Evolutionary conservation across 1,140 invertebrate genomes (phyloP).

Genomic region (Branchinecta lindahli): DNA sequence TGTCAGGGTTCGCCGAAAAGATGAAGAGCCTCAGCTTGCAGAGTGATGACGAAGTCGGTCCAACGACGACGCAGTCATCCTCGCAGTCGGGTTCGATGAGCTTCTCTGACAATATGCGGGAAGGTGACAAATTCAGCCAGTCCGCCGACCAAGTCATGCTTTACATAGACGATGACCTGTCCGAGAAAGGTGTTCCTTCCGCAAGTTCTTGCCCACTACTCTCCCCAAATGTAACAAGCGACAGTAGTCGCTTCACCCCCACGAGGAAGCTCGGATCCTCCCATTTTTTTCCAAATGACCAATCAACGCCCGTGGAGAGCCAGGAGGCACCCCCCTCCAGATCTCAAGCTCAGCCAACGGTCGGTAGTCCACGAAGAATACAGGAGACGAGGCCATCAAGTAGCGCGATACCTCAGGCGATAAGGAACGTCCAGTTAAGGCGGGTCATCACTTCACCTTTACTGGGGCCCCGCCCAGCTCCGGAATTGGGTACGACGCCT

Average conservation of each 20-base stretch:
- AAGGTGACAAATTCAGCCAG: background rate
- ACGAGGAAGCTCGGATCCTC: constrained; percentile 17
- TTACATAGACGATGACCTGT: background rate
- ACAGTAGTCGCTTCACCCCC: constrained; percentile 17
- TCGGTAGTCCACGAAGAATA: background rate
- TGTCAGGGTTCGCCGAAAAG: background rate
- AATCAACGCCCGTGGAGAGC: background rate
- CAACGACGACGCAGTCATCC: background rate
- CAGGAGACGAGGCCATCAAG: background rate
- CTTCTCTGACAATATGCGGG: background rate
- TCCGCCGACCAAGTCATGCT: constrained; percentile 7
- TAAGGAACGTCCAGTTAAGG: background rate
- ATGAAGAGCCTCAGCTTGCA: background rate
- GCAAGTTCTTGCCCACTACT: background rate
- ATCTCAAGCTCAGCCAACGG: background rate
- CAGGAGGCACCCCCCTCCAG: background rate
- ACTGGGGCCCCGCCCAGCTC: background rate
- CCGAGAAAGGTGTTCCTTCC: background rate
- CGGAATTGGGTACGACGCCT: no score
- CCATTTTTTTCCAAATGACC: constrained; percentile 19
- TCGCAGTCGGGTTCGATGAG: background rate
- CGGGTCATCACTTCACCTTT: background rate
- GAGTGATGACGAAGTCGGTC: background rate
- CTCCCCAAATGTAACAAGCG: background rate
- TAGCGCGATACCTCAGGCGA: background rate